Evolutionary conservation across 2,888 invertebrate species (phyloP).

Genomic region (Dryomyza anilis): DNA sequence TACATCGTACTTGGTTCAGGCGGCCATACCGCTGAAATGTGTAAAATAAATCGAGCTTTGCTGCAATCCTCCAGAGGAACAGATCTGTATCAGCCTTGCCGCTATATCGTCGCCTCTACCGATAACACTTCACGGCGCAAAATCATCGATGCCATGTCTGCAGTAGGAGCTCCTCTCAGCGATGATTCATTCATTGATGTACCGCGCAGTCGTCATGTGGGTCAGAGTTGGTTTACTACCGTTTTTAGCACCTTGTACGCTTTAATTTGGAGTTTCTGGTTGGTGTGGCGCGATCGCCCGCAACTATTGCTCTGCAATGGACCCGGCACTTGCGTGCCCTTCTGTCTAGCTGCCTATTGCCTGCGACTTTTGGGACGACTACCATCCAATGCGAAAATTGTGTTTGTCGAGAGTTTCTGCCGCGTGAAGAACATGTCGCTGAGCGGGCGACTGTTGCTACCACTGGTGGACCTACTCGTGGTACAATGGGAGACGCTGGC

Average conservation of each 20-base stretch:
- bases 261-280: slow-evolving; percentile 70
- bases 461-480: slow-evolving; percentile 81
- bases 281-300: slow-evolving; percentile 74
- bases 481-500: slow-evolving; percentile 90
- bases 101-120: slow-evolving; percentile 76
- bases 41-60: slow-evolving; percentile 72
- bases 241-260: slow-evolving; percentile 79
- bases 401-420: slow-evolving; percentile 95
- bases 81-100: slow-evolving; percentile 33
- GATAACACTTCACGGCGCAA: slow-evolving; percentile 78
- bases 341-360: slow-evolving; percentile 79
- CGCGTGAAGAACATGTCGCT: slow-evolving; percentile 88
- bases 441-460: slow-evolving; percentile 84
- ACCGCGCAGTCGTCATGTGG: slow-evolving; percentile 85
- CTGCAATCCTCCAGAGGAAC: slow-evolving; percentile 27
- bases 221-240: slow-evolving; percentile 82
- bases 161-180: slow-evolving; percentile 55
- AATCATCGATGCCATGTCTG: slow-evolving; percentile 65
- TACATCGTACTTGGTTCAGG: slow-evolving; percentile 60
- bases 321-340: slow-evolving; percentile 94
- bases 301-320: slow-evolving; percentile 90
- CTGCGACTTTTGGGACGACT: slow-evolving; percentile 71
- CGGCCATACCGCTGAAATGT: slow-evolving; percentile 91
- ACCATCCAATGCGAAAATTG: slow-evolving; percentile 69
- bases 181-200: slow-evolving; percentile 65